Evolutionary conservation across 2,113 vertebrate species (phyloP).

Genomic region (Chloropsis hardwickii): DNA sequence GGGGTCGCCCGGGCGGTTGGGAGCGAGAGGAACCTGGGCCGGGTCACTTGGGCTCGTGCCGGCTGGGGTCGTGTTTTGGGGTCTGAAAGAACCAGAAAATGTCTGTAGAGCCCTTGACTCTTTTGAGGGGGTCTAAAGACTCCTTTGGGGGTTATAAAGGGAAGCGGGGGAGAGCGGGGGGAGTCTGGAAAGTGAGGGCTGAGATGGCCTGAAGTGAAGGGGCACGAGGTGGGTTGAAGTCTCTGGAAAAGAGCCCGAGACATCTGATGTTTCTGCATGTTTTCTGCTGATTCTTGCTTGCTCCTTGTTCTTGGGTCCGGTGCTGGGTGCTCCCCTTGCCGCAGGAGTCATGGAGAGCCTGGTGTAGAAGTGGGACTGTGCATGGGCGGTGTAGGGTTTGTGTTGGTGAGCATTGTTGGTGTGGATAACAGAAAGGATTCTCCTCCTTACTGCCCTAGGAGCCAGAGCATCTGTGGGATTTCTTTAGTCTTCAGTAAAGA

Average conservation of each 20-base stretch:
- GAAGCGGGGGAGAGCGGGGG: background rate
- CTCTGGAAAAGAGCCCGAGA: background rate
- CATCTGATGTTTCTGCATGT: fast-evolving
- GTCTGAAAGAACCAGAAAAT: background rate
- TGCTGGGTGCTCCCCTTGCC: background rate
- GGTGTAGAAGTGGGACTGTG: too few species aligned
- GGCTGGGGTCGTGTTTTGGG: background rate
- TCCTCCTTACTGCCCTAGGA: background rate
- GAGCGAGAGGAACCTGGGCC: background rate
- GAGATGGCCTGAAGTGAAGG: background rate
- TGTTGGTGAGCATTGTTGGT: background rate
- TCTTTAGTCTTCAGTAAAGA: background rate
- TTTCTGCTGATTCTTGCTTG: background rate
- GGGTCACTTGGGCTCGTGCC: background rate
- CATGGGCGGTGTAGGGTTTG: fast-evolving
- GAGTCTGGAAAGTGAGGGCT: background rate
- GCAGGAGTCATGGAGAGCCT: background rate
- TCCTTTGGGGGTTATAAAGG: background rate
- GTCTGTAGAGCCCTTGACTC: background rate
- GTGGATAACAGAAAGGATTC: background rate
- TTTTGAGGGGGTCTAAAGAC: background rate
- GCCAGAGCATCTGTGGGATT: background rate
- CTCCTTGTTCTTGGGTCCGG: background rate
- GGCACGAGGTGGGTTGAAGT: background rate
- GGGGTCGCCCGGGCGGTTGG: background rate